Evolutionary conservation across 2,797 vertebrate genomes (phyloP).

Genomic region (Acanthiza pusilla): DNA sequence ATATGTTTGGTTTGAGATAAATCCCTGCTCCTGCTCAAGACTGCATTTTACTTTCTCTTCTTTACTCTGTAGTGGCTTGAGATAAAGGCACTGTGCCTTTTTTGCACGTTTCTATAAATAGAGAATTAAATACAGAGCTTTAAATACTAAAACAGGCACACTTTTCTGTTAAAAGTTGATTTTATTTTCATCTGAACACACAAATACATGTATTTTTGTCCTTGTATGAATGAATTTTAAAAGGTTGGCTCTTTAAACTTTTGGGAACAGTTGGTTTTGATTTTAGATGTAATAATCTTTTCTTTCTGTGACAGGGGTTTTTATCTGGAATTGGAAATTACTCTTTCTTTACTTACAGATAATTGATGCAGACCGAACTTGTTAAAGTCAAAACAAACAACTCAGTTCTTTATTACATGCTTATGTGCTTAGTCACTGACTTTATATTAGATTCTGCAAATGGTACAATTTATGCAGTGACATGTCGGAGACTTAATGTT

Average conservation of each 20-base stretch:
- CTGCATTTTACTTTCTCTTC: slow-evolving; percentile 40
- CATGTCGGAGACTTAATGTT: slow-evolving; percentile 77
- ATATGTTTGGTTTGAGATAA: slow-evolving; percentile 27
- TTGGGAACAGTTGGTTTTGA: slow-evolving; percentile 66
- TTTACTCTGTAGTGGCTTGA: background rate
- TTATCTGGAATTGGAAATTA: slow-evolving; percentile 71
- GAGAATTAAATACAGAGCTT: background rate
- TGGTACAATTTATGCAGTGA: slow-evolving; percentile 79
- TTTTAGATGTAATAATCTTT: slow-evolving; percentile 62
- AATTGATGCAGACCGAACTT: slow-evolving; percentile 81
- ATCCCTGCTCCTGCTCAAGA: background rate
- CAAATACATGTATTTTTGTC: slow-evolving; percentile 34
- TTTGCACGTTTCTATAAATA: slow-evolving; percentile 29
- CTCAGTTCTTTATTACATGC: slow-evolving; percentile 77
- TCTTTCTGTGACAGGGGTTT: slow-evolving; percentile 60
- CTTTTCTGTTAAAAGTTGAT: slow-evolving; percentile 28
- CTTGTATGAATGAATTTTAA: slow-evolving; percentile 43
- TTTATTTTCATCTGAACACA: slow-evolving; percentile 33
- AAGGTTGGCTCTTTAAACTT: slow-evolving; percentile 54
- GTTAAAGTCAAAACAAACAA: slow-evolving; percentile 86
- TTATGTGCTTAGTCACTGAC: slow-evolving; percentile 69
- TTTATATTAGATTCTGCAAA: slow-evolving; percentile 78
- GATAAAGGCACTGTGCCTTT: slow-evolving; percentile 18
- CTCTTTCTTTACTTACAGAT: slow-evolving; percentile 73
- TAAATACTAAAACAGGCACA: background rate